Percentiles rank a stretch among this genome's conserved stretches.
Conservation (phyloP, 2,888 invertebrate species). For the Prenolepis imparis region DNA sequence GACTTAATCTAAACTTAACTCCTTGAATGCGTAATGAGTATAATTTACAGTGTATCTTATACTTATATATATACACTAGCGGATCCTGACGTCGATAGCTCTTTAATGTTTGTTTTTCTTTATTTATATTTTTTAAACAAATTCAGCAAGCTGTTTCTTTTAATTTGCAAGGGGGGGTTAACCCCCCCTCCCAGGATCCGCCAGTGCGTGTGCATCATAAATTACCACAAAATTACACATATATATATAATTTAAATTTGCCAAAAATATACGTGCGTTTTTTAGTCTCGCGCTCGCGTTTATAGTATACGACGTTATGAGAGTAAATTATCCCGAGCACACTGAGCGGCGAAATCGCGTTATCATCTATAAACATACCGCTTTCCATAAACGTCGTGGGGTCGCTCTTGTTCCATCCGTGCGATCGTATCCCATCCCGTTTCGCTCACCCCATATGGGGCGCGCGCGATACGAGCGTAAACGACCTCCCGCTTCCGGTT, state of each 20-base stretch:
- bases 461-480: constrained; percentile 44
- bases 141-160: too few species aligned
- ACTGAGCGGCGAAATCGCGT: constrained; percentile 47
- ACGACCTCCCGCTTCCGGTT: constrained; percentile 35
- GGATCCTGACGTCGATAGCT: too few species aligned
- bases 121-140: too few species aligned
- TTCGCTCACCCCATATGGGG: neutral
- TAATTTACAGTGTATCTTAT: too few species aligned
- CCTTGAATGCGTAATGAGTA: too few species aligned
- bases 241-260: constrained; percentile 5
- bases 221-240: neutral
- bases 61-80: too few species aligned
- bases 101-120: too few species aligned
- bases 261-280: neutral
- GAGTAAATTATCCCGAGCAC: constrained; percentile 46
- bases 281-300: neutral
- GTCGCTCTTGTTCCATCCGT: constrained; percentile 24
- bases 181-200: too few species aligned
- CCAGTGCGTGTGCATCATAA: too few species aligned
- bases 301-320: neutral
- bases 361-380: constrained; percentile 51
- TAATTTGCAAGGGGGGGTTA: too few species aligned
- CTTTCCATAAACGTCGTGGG: constrained; percentile 41
- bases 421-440: constrained; percentile 19
- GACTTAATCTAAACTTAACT: too few species aligned